These are phyloP conservation scores for Rotaria macrura DNA, from an alignment of 2,888 invertebrate species.

Conservation along the genomic window DNA sequence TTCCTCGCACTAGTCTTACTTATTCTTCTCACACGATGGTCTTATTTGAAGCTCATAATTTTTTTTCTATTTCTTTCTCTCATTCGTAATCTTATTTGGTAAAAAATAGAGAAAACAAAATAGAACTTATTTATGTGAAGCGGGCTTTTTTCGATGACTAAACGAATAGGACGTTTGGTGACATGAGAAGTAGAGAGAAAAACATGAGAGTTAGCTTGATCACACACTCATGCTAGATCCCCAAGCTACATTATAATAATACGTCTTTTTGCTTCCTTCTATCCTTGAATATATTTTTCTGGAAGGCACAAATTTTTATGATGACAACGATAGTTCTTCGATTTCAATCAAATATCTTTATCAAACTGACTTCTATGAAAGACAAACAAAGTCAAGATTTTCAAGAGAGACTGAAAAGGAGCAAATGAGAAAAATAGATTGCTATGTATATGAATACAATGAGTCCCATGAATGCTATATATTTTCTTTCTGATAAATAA, in stretches of 20 bases:
- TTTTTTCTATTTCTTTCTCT: too few relatives aligned
- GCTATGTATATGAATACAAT: background rate
- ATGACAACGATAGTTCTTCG: background rate
- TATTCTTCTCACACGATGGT: too few relatives aligned
- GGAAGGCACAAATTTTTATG: background rate
- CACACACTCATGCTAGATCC: background rate
- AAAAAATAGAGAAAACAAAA: too few relatives aligned
- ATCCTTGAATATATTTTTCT: background rate
- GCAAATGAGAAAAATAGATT: background rate
- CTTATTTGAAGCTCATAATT: too few relatives aligned
- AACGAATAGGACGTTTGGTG: background rate
- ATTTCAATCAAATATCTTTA: background rate
- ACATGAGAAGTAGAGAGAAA: background rate
- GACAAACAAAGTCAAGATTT: too few relatives aligned
- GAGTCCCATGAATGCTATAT: background rate
- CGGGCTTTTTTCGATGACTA: background rate
- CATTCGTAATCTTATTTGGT: too few relatives aligned
- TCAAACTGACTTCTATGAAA: background rate
- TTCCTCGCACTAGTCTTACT: too few relatives aligned
- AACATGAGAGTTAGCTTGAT: background rate
- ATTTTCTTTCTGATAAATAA: background rate
- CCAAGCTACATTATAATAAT: background rate
- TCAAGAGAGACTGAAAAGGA: too few relatives aligned
- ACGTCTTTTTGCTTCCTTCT: background rate
- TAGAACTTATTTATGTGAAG: too few relatives aligned